Evolutionary conservation across 2,113 vertebrate genomes (phyloP).

Genomic region (Campylomormyrus tamandua): DNA sequence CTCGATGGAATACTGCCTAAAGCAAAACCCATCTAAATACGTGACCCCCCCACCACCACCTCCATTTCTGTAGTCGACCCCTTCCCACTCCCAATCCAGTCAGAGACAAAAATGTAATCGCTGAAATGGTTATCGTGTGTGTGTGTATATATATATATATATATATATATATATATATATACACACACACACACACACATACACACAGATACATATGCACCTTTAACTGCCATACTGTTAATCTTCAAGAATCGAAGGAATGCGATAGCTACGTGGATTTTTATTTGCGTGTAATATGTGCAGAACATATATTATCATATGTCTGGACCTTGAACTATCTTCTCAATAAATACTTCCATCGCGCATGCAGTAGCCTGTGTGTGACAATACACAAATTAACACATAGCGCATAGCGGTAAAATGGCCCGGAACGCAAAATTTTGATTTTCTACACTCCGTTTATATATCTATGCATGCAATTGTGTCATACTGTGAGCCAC

Average conservation of each 20-base stretch:
- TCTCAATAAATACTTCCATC: slow-evolving; percentile 17
- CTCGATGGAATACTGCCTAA: slow-evolving; percentile 15
- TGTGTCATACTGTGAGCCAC: slow-evolving; percentile 2
- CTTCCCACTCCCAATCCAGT: slow-evolving; percentile 27
- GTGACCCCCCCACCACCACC: slow-evolving; percentile 15
- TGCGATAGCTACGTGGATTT: background rate
- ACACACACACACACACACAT: background rate
- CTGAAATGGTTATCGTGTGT: slow-evolving; percentile 12
- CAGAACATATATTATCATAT: background rate
- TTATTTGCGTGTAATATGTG: background rate
- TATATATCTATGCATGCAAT: background rate
- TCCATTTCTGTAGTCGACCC: slow-evolving; percentile 10
- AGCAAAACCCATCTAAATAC: slow-evolving; percentile 18
- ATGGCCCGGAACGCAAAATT: slow-evolving; percentile 10
- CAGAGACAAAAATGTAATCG: background rate
- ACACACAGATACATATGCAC: background rate
- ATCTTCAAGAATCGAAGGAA: slow-evolving; percentile 4
- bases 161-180: background rate
- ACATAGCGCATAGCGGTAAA: slow-evolving; percentile 15
- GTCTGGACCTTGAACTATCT: slow-evolving; percentile 10
- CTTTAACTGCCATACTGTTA: background rate
- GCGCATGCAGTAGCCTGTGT: slow-evolving; percentile 17
- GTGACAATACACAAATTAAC: slow-evolving; percentile 22
- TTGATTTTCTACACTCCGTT: background rate
- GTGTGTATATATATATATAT: background rate